Evolutionary conservation across 2,888 invertebrate genomes (phyloP).

Genomic region (Chymomyza amoena): DNA sequence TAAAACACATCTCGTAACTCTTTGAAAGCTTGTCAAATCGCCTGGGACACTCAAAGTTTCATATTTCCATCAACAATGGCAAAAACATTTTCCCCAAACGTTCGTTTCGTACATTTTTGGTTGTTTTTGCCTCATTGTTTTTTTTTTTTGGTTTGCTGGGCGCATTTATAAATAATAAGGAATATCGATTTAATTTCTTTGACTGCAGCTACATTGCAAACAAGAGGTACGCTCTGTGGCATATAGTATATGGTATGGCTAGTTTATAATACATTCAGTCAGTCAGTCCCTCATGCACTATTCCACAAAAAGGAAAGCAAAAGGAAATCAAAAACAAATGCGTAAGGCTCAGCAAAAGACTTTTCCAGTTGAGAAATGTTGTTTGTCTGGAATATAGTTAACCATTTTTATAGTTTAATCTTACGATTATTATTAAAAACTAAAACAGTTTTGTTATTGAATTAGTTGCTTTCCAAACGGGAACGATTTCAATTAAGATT

Average conservation of each 20-base stretch:
- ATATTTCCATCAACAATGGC: slow-evolving; percentile 5
- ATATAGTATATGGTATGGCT: slow-evolving; percentile 3
- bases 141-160: slow-evolving; percentile 20
- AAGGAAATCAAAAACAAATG: background rate
- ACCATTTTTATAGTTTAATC: too few species aligned
- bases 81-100: slow-evolving; percentile 5
- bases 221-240: slow-evolving; percentile 5
- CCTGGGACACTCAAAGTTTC: slow-evolving; percentile 1
- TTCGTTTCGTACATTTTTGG: slow-evolving; percentile 18
- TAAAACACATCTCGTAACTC: background rate
- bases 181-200: slow-evolving; percentile 62
- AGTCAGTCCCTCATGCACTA: background rate
- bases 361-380: background rate
- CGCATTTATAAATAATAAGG: slow-evolving; percentile 64
- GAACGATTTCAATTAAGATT: too few species aligned
- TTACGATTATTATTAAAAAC: too few species aligned
- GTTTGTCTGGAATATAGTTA: too few species aligned
- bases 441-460: too few species aligned
- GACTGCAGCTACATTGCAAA: slow-evolving; percentile 8
- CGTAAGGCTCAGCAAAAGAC: background rate
- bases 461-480: too few species aligned
- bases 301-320: background rate
- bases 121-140: background rate
- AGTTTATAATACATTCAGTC: background rate
- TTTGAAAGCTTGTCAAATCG: slow-evolving; percentile 9